These are phyloP conservation scores for Uloborus plumipes DNA, from an alignment of 2,888 invertebrate genomes.

Conservation along the genomic window DNA sequence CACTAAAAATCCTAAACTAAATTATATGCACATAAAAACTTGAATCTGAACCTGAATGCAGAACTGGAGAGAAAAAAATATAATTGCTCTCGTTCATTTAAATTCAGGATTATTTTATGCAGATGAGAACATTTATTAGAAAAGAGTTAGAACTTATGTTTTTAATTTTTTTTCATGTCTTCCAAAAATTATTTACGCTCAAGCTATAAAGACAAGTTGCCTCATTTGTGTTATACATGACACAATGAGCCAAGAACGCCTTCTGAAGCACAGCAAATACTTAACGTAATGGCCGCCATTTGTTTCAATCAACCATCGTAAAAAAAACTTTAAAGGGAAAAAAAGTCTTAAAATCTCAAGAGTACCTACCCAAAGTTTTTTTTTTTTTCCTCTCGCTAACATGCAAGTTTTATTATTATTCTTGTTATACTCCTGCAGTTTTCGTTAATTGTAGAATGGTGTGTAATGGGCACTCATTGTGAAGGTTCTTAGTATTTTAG, in stretches of 20 bases:
- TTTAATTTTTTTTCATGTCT: no score
- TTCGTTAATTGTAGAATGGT: no score
- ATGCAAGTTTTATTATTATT: no score
- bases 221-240: conserved; percentile 59
- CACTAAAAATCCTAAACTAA: neutral
- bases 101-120: neutral
- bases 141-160: no score
- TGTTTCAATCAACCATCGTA: conserved; percentile 48
- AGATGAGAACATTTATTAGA: no score
- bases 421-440: no score
- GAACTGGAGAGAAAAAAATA: neutral
- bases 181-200: conserved; percentile 23
- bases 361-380: neutral
- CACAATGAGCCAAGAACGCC: conserved; percentile 11
- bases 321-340: conserved; percentile 19
- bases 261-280: conserved; percentile 49
- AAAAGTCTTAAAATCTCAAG: conserved; percentile 49
- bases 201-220: conserved; percentile 59
- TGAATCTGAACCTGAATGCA: neutral
- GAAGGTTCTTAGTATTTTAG: no score
- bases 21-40: neutral
- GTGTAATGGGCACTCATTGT: no score
- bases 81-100: conserved; percentile 4
- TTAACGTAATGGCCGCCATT: conserved; percentile 58
- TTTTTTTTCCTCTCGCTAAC: no score